A percentile compares a stretch with the other conserved stretches of the same genome.
These are phyloP conservation scores for Ophion costatus DNA, from an alignment of 2,888 invertebrate species.

Conservation along the genomic window DNA sequence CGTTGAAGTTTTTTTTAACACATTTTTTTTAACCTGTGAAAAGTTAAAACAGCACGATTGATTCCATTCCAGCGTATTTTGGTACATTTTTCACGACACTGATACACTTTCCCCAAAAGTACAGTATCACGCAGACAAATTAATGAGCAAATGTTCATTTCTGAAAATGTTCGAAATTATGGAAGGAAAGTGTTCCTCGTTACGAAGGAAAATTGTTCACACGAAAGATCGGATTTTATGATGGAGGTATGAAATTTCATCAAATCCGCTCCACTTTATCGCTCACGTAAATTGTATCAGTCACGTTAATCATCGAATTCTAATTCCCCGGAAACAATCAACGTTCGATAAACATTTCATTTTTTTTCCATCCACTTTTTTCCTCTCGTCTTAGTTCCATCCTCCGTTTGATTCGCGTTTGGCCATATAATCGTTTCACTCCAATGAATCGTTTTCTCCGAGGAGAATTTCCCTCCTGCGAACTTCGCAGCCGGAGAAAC, in stretches of 20 bases:
- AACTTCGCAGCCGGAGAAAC: constrained; percentile 42
- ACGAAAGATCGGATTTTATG: no score
- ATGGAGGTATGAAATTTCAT: neutral
- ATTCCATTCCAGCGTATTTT: no score
- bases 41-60: no score
- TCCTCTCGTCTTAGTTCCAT: neutral
- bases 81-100: neutral
- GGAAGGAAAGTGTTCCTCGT: neutral
- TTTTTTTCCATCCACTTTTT: neutral
- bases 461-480: constrained; percentile 42
- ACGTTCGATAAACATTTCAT: constrained; percentile 5
- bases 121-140: neutral
- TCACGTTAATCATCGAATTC: neutral
- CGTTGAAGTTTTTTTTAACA: no score
- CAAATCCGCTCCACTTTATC: neutral
- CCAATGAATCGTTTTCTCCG: constrained; percentile 48
- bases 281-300: neutral
- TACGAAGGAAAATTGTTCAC: neutral
- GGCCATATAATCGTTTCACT: constrained; percentile 33
- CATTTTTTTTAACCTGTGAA: no score
- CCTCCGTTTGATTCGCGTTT: constrained; percentile 2
- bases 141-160: no score
- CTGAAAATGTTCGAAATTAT: neutral
- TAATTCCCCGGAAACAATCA: neutral
- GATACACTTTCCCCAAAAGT: neutral